A percentile compares a stretch with the other conserved stretches of the same genome.
These are phyloP conservation scores for Antechinus flavipes DNA, from an alignment of 2,113 vertebrate genomes.

Conservation along the genomic window DNA sequence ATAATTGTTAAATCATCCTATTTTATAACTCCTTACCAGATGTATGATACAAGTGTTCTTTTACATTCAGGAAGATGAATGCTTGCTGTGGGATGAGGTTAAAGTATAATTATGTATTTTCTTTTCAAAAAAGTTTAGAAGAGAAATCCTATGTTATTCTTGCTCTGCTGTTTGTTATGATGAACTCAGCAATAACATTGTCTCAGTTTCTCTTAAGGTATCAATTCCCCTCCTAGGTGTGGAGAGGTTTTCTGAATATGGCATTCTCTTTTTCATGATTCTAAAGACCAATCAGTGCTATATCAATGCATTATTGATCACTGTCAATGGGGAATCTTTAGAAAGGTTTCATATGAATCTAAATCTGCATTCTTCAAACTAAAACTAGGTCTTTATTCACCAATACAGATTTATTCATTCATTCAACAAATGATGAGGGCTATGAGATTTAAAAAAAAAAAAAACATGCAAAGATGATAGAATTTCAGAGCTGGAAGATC, in stretches of 20 bases:
- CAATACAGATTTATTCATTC: background rate
- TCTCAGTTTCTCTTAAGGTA: background rate
- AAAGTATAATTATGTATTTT: background rate
- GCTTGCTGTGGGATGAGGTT: background rate
- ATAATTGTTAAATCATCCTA: background rate
- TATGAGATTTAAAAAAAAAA: background rate
- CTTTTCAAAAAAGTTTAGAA: background rate
- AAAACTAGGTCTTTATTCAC: background rate
- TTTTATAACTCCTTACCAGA: background rate
- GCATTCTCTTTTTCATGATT: background rate
- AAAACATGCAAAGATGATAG: background rate
- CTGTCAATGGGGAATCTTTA: background rate
- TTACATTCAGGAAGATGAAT: background rate
- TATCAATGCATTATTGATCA: background rate
- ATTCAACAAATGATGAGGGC: background rate
- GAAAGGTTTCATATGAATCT: background rate
- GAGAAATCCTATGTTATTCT: background rate
- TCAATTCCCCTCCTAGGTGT: background rate
- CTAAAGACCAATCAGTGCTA: background rate
- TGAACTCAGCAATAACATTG: background rate
- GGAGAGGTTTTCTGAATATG: background rate
- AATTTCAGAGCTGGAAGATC: background rate
- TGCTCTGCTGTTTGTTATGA: background rate
- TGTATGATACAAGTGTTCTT: background rate
- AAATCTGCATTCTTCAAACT: background rate